Evolutionary conservation across 2,113 vertebrate genomes (phyloP).

Genomic region (Festucalex cinctus): DNA sequence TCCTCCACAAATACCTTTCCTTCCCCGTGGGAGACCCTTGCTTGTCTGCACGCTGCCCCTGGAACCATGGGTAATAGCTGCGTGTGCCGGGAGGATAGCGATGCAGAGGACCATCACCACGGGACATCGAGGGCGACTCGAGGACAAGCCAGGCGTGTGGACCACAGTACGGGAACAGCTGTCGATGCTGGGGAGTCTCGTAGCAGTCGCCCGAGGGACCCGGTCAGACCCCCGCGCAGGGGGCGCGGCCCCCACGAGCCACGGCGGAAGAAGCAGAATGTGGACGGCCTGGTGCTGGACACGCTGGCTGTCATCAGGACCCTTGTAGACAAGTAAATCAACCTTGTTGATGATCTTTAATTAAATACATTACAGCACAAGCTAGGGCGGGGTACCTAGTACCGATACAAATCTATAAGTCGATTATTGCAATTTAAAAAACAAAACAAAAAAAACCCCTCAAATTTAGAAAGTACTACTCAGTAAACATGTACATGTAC

Average conservation of each 20-base stretch:
- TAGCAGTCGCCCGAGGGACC: slow-evolving; percentile 86
- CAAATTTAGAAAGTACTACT: too few relatives aligned
- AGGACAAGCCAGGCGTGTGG: slow-evolving; percentile 73
- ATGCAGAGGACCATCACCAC: slow-evolving; percentile 80
- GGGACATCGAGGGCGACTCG: slow-evolving; percentile 67
- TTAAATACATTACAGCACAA: background rate
- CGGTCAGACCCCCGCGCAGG: slow-evolving; percentile 88
- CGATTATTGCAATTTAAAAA: too few relatives aligned
- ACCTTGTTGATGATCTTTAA: background rate
- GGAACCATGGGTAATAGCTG: slow-evolving; percentile 94
- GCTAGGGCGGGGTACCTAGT: too few relatives aligned
- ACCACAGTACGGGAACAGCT: slow-evolving; percentile 63
- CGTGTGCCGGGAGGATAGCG: slow-evolving; percentile 92
- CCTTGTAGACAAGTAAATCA: slow-evolving; percentile 94
- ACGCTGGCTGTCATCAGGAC: slow-evolving; percentile 97
- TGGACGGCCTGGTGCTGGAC: slow-evolving; percentile 94
- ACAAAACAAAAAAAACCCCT: too few relatives aligned
- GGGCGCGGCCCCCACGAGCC: slow-evolving; percentile 95
- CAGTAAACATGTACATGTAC: too few relatives aligned
- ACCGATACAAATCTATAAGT: too few relatives aligned
- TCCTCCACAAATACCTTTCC: slow-evolving; percentile 81
- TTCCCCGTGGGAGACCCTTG: slow-evolving; percentile 76
- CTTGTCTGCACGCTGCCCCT: slow-evolving; percentile 62
- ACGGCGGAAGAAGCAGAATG: slow-evolving; percentile 95
- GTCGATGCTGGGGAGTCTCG: slow-evolving; percentile 70